Evolutionary conservation across 1,140 invertebrate genomes (phyloP).

Genomic region (Neotoxoptera formosana): DNA sequence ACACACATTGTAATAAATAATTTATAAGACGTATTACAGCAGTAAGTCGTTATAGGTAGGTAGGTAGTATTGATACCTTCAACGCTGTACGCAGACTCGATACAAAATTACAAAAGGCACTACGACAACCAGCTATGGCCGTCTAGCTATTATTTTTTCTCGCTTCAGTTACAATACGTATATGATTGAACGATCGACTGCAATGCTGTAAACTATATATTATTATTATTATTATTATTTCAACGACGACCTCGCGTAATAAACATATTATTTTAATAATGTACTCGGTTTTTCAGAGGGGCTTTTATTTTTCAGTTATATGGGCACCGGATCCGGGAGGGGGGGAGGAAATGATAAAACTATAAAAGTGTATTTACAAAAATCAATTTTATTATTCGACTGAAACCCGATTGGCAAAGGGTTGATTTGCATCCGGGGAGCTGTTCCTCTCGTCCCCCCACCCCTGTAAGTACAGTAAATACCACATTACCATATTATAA

Average conservation of each 20-base stretch:
- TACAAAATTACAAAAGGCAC: background rate
- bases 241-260: background rate
- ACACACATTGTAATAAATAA: background rate
- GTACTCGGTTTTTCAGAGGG: background rate
- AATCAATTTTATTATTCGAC: background rate
- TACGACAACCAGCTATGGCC: background rate
- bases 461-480: too few relatives aligned
- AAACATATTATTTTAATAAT: background rate
- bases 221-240: background rate
- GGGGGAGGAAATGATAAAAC: too few relatives aligned
- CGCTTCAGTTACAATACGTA: background rate
- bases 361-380: background rate
- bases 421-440: background rate
- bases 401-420: background rate
- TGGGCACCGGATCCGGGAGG: too few relatives aligned
- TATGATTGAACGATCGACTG: background rate
- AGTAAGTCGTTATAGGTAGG: background rate
- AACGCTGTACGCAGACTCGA: background rate
- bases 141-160: background rate
- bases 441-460: too few relatives aligned
- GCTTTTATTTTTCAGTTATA: background rate
- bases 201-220: background rate
- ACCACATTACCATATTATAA: too few relatives aligned
- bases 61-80: background rate
- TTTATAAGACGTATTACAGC: conserved; percentile 10